phyloP scores from a whole-genome alignment of 2,113 vertebrate genomes.

The Nibea albiflora region DNA sequence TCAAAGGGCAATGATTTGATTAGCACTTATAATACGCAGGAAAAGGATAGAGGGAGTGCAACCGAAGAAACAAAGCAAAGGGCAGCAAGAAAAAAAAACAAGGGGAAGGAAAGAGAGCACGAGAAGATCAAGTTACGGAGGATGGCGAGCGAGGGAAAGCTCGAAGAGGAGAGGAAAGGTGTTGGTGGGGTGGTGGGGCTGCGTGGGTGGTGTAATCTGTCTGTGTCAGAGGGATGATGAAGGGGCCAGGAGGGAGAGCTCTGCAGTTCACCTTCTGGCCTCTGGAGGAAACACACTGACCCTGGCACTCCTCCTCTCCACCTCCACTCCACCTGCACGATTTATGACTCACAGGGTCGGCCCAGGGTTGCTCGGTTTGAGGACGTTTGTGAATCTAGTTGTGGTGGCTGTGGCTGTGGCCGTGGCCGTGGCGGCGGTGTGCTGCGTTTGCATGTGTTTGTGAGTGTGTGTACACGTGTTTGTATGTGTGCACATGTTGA shows the following conservation, averaged over 20 bases:
- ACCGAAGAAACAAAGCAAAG: conserved; percentile 48
- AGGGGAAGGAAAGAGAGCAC: conserved; percentile 21
- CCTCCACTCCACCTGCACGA: conserved; percentile 68
- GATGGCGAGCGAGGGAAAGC: conserved; percentile 38
- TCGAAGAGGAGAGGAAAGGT: conserved; percentile 49
- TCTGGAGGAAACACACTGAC: conserved; percentile 81
- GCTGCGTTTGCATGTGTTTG: conserved; percentile 3
- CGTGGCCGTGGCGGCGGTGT: neutral
- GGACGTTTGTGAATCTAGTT: conserved; percentile 54
- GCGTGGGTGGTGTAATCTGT: conserved; percentile 77
- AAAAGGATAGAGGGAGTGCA: neutral
- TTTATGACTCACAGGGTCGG: conserved; percentile 71
- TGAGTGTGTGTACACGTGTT: neutral
- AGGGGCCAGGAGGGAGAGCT: conserved; percentile 76
- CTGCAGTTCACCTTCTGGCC: conserved; percentile 82
- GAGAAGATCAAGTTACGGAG: conserved; percentile 65
- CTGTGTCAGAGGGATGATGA: conserved; percentile 81
- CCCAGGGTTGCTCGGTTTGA: conserved; percentile 66
- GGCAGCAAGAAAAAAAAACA: conserved; percentile 13
- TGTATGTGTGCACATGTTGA: conserved; percentile 12
- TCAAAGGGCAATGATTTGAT: conserved; percentile 74
- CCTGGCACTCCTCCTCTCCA: conserved; percentile 69
- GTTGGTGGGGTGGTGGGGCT: conserved; percentile 22
- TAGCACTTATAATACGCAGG: conserved; percentile 47
- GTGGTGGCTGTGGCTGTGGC: neutral